Evolutionary conservation across 2,888 invertebrate species (phyloP).

Genomic region (Drosophila siamana): DNA sequence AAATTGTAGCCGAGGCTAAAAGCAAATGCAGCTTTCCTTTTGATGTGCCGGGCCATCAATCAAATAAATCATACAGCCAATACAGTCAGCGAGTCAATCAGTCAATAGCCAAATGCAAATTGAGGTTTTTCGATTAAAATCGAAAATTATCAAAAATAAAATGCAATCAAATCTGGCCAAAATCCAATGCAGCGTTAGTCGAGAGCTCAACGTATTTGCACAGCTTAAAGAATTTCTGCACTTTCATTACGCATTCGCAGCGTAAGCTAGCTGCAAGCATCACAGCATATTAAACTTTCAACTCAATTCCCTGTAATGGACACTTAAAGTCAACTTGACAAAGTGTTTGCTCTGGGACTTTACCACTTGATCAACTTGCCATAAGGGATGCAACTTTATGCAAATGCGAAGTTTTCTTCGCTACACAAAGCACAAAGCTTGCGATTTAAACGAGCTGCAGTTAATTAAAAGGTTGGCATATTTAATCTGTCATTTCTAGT

Average conservation of each 20-base stretch:
- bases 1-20: constrained; percentile 37
- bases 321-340: constrained; percentile 10
- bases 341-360: neutral
- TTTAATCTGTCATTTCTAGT: neutral
- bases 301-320: constrained; percentile 15
- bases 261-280: neutral
- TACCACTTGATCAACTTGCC: neutral
- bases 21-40: constrained; percentile 19
- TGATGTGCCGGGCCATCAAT: constrained; percentile 3
- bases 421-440: too few relatives aligned
- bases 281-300: constrained; percentile 7
- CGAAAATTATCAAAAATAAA: constrained; percentile 14
- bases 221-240: neutral
- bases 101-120: constrained; percentile 20
- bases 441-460: neutral
- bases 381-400: neutral
- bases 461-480: neutral
- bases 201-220: neutral
- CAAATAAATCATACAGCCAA: constrained; percentile 5
- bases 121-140: constrained; percentile 20
- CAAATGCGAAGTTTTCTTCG: neutral
- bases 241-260: constrained; percentile 30
- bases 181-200: neutral
- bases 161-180: neutral
- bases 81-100: constrained; percentile 1